These are phyloP conservation scores for Patiria miniata DNA, from an alignment of 35 echinoderm and acorn worm species.

Conservation along the genomic window DNA sequence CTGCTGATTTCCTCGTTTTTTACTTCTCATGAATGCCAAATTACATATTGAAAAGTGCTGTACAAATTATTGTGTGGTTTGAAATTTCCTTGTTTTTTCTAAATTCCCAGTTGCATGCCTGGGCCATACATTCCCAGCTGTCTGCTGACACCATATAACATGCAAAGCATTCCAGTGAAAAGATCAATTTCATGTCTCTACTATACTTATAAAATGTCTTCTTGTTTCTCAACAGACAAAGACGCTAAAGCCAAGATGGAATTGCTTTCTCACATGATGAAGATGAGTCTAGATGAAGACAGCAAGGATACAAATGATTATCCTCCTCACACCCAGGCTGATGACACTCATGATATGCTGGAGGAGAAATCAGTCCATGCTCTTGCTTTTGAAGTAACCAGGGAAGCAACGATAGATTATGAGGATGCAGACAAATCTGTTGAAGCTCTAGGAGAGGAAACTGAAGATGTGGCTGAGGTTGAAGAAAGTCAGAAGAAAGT, in stretches of 20 bases:
- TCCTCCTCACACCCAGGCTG: conserved; percentile 67
- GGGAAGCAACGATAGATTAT: background rate
- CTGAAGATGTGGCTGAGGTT: conserved; percentile 5
- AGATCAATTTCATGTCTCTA: too few species aligned
- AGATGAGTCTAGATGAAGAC: conserved; percentile 72
- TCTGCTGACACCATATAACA: too few species aligned
- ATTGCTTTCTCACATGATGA: conserved; percentile 56
- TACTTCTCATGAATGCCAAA: too few species aligned
- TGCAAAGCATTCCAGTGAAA: too few species aligned
- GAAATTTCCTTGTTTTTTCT: too few species aligned
- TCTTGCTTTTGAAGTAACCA: conserved; percentile 24
- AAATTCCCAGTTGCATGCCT: too few species aligned
- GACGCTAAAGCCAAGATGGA: conserved; percentile 37
- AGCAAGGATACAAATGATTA: conserved; percentile 75
- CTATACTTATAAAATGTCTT: background rate
- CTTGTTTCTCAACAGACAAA: conserved; percentile 36
- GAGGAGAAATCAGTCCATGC: conserved; percentile 82
- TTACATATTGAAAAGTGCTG: too few species aligned
- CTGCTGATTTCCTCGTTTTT: too few species aligned
- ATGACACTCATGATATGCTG: conserved; percentile 60
- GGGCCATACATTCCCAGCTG: too few species aligned
- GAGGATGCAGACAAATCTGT: background rate
- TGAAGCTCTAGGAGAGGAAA: conserved; percentile 27
- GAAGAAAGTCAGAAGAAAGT: background rate
- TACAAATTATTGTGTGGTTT: too few species aligned